Evolutionary conservation across 1,140 invertebrate species (phyloP), one percentile per base, ranked within the genome.

Genomic region (Elysia chlorotica): DNA sequence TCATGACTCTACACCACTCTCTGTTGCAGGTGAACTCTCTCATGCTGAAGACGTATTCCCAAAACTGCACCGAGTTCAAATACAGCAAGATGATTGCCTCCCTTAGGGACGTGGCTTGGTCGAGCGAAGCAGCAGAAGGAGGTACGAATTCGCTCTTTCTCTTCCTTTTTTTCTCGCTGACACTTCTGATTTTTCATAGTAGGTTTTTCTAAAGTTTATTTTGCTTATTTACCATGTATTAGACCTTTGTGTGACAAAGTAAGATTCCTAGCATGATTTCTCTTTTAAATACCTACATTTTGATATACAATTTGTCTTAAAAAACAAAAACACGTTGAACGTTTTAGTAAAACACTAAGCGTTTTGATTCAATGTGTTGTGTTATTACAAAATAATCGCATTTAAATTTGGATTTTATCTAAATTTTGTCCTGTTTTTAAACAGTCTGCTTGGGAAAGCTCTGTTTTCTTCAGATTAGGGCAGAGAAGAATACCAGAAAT

Each of bases 41-140:
- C 71, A 82, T 95, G 57, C 82, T 97, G 38, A 85, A 91, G 23
- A 89, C 91, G 6, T 89, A 90, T 17, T 89, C 92, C n/a, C 86
- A 94, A 79, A 92, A 91, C 31, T 97, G 96, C 84, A 87, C 96
- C 54, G 94, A 97, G 87, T 94, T 92, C 82, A 92, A 90, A 65
- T 97, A 97, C 79, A 87, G 89, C 17, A 93, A 93, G 71, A 93
- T 94, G 91, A 91, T 97, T 17, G 84, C 91, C 3, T 90, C 92
- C 61, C 85, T 96, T 82, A 89, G 90, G 76, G 91, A 94, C 73
- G 86, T 88, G n/a, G 89, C 89, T 0, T 96, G 93, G 93, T 84
- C 82, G 19, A 78, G 76, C 38, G 79, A 75, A 73, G 82, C 83
- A 69, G 71, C 80, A n/a, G 83, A 79, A 38, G 85, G 84, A 76